Evolutionary conservation across 2,888 invertebrate genomes (phyloP), one percentile per base, ranked within the genome.

Genomic region (Dastarcus helophoroides): DNA sequence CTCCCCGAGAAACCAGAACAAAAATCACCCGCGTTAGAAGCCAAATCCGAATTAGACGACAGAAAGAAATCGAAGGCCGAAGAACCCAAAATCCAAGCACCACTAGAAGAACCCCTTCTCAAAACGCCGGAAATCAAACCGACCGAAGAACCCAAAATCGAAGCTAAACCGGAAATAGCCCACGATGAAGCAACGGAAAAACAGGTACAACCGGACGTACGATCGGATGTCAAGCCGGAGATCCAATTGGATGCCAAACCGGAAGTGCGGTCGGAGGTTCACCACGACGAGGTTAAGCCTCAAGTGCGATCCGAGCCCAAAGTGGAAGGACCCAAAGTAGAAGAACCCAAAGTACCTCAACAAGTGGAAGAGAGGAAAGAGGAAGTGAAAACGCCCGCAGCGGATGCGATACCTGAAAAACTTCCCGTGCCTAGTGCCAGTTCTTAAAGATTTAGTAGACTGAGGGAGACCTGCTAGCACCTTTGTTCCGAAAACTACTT

Each of bases 401-500:
- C 22, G 19, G 28, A 10, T 28, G 23, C 25, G 10, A 24, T 26
- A 33, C 22, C 33, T 19, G 53, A 48, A 32, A 47, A 51, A 43
- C 37, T 47, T 39, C 48, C 52, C 19, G 35, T 42, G 34, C 44
- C 51, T 22, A 47, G 44, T 42, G 44, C 50, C 31, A 58, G 54
- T 51, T 57, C 57, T 49, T 58, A 54, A 57, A 28, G 11, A 24
- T 22, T n/a, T 11, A 26, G 27, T n/a, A 6, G 33, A 33, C 33
- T 33, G 48, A 53, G 47, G 48, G 56, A 56, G 58, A 48, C 46
- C 52, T 46, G 53, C 58, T 56, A 54, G 56, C 48, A 51, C 58
- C 48, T 48, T 55, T 53, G 51, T 58, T 58, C 51, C 35, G 38
- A 45, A n/a, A n/a, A 36, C 32, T 44, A 56, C 53, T 54, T 56